Base-by-base conservation (phyloP, 2,113 vertebrate species). In the Uropsilus gracilis region DNA sequence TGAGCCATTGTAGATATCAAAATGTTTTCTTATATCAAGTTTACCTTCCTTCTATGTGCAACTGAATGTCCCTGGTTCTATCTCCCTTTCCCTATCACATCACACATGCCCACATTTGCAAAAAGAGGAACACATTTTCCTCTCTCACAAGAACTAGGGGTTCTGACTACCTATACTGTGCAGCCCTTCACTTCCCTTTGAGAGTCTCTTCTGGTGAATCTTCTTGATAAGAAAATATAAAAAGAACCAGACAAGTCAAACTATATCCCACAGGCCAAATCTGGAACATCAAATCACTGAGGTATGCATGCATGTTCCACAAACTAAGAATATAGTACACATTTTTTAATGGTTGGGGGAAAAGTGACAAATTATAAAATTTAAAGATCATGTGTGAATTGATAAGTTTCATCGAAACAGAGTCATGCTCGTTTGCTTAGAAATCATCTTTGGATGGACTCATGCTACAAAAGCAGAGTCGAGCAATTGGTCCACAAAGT, bases 361-460 rank as follows among this genome's bases (percentile, higher is more conserved):
- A 76, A 80, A 53, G 10, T 86, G 18, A 59, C 34, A 88, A 88
- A 68, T 78, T 64, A 72, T 44, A n/a, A 81, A 64, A 95, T 89
- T 91, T 59, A 77, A 89, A 80, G 42, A 69, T 77, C 32, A 55
- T 55, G 22, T 55, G 53, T 55, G 10, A 20, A 42, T 61, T 87
- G 48, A 9, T 85, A 73, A 59, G 64, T 86, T 86, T 63, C 84
- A 90, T 1, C 75, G 46, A 93, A 89, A 44, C 53, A 76, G 11
- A 66, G 37, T 26, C 39, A 48, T 34, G 66, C 9, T 59, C 22
- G 66, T 72, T 44, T 63, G 16, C 73, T 85, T 37, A 84, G 5
- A 42, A 30, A 32, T 84, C 39, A 57, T 34, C 55, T 63, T 14
- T 18, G 30, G 42, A n/a, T 66, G 9, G 3, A 48, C 89, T 84